Evolutionary conservation across 2,113 vertebrate species (phyloP), one percentile per base, ranked within the genome.

Genomic region (Glaucidium brasilianum): DNA sequence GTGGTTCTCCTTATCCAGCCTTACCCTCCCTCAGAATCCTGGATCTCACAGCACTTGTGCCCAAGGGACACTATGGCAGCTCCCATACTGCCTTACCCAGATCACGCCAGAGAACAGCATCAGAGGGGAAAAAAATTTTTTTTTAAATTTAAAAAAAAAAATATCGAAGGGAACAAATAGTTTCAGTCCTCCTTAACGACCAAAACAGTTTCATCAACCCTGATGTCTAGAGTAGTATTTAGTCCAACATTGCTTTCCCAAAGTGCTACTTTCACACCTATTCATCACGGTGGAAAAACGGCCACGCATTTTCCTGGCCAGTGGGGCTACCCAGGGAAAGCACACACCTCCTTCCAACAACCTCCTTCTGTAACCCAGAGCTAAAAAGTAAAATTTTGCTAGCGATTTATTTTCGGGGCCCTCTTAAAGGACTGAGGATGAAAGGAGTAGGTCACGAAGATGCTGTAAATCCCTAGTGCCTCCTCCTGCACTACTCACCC

Each of bases 251-350:
- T 3, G 0, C 49, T 18, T 56, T 53, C 67, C 41, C 63, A 21
- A 7, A 60, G 11, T 6, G 32, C 13, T 29, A 1, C 37, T 76
- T 76, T 32, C 55, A 80, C 10, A 76, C 26, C 11, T 39, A 21
- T 5, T 47, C 15, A 3, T 34, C 35, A 5, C 0, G 7, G 56
- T 43, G 32, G 25, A 45, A 74, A 69, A 77, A 21, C 0, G 3
- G 5, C 13, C 35, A 50, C 52, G 55, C 37, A 8, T 47, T 52
- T 80, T 39, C 45, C 71, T 1, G 5, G 91, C 35, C 27, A 45
- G 9, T 32, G 29, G 37, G 26, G 16, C 52, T 77, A 11, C 25
- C 5, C 3, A 12, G 4, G 11, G 53, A 87, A 81, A 87, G 30
- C 35, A 47, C 34, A 64, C 7, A 25, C 5, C n/a, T 39, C 58